These are phyloP conservation scores for Salvelinus sp. DNA, from an alignment of 2,113 vertebrate species.

Conservation along the genomic window DNA sequence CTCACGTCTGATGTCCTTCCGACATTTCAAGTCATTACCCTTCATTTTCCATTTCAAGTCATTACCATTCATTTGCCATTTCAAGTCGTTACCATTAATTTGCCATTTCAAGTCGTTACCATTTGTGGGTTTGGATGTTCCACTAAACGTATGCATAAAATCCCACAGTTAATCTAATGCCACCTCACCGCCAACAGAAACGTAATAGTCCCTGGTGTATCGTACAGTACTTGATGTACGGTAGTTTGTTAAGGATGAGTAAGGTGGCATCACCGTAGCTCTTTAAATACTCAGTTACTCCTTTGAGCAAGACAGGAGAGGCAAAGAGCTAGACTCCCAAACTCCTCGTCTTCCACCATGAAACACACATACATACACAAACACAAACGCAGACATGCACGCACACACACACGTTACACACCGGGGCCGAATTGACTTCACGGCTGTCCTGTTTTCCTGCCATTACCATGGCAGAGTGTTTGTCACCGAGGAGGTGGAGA, in stretches of 20 bases:
- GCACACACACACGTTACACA: slow-evolving; percentile 30
- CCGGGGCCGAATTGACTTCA: slow-evolving; percentile 37
- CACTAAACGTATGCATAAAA: slow-evolving; percentile 44
- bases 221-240: slow-evolving; percentile 1
- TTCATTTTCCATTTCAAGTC: slow-evolving; percentile 42
- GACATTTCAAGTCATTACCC: slow-evolving; percentile 33
- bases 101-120: slow-evolving; percentile 31
- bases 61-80: slow-evolving; percentile 34
- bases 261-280: slow-evolving; percentile 45
- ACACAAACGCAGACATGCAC: slow-evolving; percentile 3
- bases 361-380: not conserved
- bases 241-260: slow-evolving; percentile 26
- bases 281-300: slow-evolving; percentile 24
- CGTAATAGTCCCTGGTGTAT: slow-evolving; percentile 2
- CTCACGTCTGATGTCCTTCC: slow-evolving; percentile 48
- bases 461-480: slow-evolving; percentile 34
- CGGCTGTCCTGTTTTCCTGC: slow-evolving; percentile 49
- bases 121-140: slow-evolving; percentile 64
- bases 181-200: slow-evolving; percentile 53
- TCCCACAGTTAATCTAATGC: slow-evolving; percentile 54
- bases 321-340: no score
- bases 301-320: not conserved
- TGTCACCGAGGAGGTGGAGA: slow-evolving; percentile 37
- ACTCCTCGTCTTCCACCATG: no score
- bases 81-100: slow-evolving; percentile 25